Conservation (phyloP, 2,113 vertebrate species). For the Pygoscelis antarcticus region DNA sequence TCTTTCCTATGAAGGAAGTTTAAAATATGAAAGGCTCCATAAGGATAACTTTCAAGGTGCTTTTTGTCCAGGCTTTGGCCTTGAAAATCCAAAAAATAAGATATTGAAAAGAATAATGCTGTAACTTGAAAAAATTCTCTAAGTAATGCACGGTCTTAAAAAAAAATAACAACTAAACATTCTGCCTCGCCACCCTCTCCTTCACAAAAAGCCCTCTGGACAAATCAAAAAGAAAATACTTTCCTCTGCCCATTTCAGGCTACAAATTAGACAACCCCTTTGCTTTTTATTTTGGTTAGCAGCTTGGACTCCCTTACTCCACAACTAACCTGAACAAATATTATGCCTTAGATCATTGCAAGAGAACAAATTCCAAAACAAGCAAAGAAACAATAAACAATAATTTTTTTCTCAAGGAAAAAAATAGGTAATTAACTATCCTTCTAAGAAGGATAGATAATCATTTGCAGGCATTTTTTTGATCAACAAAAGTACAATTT, state of each 20-base stretch:
- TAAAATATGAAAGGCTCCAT: neutral
- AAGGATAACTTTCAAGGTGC: neutral
- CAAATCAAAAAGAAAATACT: neutral
- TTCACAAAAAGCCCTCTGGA: neutral
- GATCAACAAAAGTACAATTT: neutral
- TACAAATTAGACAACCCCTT: neutral
- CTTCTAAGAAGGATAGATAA: neutral
- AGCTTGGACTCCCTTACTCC: slow-evolving; percentile 34
- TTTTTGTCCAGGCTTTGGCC: neutral
- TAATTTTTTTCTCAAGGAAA: neutral
- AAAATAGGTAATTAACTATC: neutral
- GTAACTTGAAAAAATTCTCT: neutral
- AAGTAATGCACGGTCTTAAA: neutral
- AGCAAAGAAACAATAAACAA: slow-evolving; percentile 45
- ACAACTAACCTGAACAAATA: slow-evolving; percentile 57
- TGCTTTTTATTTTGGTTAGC: slow-evolving; percentile 55
- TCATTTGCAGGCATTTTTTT: neutral
- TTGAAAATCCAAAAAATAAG: neutral
- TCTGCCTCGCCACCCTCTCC: neutral
- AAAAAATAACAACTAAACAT: neutral
- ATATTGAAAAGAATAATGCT: neutral
- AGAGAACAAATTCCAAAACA: slow-evolving; percentile 45
- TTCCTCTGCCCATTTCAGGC: neutral
- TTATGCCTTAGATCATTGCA: slow-evolving; percentile 33
- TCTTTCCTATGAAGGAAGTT: neutral